Conservation (phyloP, 2,113 vertebrate genomes). For the Pelecanus crispus region DNA sequence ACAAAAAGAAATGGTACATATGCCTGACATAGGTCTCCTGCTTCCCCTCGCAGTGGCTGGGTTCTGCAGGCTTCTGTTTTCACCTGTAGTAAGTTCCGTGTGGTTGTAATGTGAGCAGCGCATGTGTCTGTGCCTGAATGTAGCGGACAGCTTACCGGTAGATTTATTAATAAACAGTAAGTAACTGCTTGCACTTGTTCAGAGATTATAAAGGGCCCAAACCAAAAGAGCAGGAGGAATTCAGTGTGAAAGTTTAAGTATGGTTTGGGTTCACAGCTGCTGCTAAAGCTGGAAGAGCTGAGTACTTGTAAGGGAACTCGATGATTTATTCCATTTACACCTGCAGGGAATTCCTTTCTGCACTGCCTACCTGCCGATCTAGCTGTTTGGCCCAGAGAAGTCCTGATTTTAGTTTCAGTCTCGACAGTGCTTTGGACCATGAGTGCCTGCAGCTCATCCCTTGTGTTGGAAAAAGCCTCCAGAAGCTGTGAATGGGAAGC, state of each 20-base stretch:
- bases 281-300: background rate
- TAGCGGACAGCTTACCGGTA: background rate
- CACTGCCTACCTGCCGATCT: background rate
- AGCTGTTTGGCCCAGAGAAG: background rate
- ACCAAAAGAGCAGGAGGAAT: background rate
- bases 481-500: background rate
- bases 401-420: background rate
- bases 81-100: background rate
- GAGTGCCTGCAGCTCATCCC: background rate
- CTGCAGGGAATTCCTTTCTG: conserved; percentile 5
- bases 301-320: background rate
- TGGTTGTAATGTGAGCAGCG: background rate
- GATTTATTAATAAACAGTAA: background rate
- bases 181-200: background rate
- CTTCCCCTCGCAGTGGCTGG: background rate
- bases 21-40: background rate
- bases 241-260: background rate
- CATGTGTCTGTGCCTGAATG: rapidly evolving
- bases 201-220: background rate
- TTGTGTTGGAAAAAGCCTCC: background rate
- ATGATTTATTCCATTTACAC: conserved; percentile 24
- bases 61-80: background rate
- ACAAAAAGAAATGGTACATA: background rate
- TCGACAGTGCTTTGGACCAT: background rate
- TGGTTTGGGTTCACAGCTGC: background rate